These are phyloP conservation scores for Heliconius charithonia DNA, from an alignment of 2,888 invertebrate genomes.

Conservation along the genomic window DNA sequence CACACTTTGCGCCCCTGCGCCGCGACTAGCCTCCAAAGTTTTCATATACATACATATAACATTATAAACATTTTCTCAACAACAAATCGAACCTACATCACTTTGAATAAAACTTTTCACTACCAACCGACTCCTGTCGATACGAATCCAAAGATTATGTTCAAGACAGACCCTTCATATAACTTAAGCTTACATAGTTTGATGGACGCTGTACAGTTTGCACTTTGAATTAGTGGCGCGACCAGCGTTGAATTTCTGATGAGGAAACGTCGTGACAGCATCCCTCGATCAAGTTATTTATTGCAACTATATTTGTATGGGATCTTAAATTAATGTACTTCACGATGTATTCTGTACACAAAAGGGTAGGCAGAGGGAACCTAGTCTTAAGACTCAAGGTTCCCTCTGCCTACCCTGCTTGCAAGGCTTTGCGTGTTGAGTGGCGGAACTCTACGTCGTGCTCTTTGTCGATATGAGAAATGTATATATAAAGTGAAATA, in stretches of 20 bases:
- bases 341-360: too few relatives aligned
- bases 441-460: too few relatives aligned
- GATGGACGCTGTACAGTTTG: slow-evolving; percentile 7
- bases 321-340: neutral
- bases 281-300: neutral
- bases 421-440: too few relatives aligned
- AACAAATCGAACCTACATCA: neutral
- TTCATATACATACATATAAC: too few relatives aligned
- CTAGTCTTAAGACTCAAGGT: too few relatives aligned
- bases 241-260: slow-evolving; percentile 12
- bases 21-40: too few relatives aligned
- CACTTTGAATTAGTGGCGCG: slow-evolving; percentile 9
- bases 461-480: too few relatives aligned
- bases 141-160: neutral
- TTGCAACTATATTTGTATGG: neutral
- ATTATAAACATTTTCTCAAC: neutral
- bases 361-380: too few relatives aligned
- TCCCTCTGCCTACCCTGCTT: too few relatives aligned
- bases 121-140: neutral
- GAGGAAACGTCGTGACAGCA: slow-evolving; percentile 4
- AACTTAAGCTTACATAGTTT: neutral
- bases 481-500: too few relatives aligned
- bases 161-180: neutral
- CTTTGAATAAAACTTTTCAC: neutral
- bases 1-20: too few relatives aligned